Conservation (phyloP, 2,888 invertebrate genomes). For the Rambutsinella grinnellia region DNA sequence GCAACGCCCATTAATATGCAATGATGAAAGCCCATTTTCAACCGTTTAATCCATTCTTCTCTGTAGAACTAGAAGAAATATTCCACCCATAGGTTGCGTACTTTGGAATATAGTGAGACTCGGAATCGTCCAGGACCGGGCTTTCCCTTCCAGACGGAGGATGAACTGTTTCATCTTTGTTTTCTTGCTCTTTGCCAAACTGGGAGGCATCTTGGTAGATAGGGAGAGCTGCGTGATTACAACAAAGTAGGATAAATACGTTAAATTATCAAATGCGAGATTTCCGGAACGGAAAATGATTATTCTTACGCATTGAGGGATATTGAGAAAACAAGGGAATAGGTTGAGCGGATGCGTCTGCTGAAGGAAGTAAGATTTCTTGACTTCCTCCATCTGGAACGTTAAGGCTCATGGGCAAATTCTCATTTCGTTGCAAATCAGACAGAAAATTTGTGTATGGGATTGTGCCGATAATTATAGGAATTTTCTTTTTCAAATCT, state of each 20-base stretch:
- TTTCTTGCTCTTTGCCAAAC: conserved; percentile 14
- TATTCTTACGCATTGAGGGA: conserved; percentile 42
- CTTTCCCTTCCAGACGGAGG: conserved; percentile 10
- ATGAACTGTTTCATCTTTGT: background rate
- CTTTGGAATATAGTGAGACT: conserved; percentile 18
- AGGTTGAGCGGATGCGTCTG: background rate
- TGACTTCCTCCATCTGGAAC: no score
- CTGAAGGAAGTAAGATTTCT: background rate
- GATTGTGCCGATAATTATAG: conserved; percentile 49
- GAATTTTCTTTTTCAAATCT: conserved; percentile 33
- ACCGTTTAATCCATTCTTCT: conserved; percentile 20
- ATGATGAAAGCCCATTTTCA: background rate
- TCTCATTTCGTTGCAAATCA: conserved; percentile 18
- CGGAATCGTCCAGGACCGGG: conserved; percentile 13
- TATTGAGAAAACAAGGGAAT: conserved; percentile 21
- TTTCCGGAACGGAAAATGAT: no score
- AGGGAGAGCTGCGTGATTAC: conserved; percentile 20
- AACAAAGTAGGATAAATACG: no score
- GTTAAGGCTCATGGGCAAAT: conserved; percentile 9
- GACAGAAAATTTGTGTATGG: conserved; percentile 38
- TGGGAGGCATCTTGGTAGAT: conserved; percentile 8
- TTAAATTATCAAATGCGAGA: no score
- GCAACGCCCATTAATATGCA: background rate
- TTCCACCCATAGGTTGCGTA: conserved; percentile 37
- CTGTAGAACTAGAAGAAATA: conserved; percentile 18